phyloP scores from a whole-genome alignment of 2,113 vertebrate genomes.

The Neolamprologus variostigma region DNA sequence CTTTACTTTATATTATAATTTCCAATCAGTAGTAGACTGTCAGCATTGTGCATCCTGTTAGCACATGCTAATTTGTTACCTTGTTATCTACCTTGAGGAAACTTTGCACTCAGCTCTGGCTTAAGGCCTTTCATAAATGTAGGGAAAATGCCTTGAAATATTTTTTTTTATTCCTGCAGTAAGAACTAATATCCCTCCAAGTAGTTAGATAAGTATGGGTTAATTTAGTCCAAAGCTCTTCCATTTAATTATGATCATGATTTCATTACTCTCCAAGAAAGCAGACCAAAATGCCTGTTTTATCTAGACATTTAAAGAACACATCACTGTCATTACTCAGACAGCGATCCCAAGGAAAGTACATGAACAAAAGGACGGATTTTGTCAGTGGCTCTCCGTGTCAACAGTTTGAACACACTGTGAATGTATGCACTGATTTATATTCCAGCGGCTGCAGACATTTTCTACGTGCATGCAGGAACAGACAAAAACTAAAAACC shows the following conservation, averaged over 20 bases:
- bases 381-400: background rate
- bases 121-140: background rate
- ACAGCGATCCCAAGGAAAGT: background rate
- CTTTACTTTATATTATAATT: background rate
- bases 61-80: background rate
- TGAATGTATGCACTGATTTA: background rate
- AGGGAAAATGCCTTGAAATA: background rate
- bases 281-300: background rate
- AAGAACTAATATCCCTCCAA: background rate
- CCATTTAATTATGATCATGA: background rate
- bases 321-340: background rate
- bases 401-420: background rate
- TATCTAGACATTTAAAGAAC: conserved; percentile 2
- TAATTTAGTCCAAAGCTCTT: background rate
- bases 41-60: background rate
- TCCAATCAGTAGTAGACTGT: background rate
- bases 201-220: background rate
- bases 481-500: background rate
- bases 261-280: background rate
- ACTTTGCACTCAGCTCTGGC: background rate
- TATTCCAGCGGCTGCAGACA: background rate
- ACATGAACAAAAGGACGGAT: background rate
- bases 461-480: background rate
- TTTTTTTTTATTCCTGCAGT: background rate
- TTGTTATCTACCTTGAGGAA: background rate